Evolutionary conservation across 2,888 invertebrate genomes (phyloP), one percentile per base, ranked within the genome.

Genomic region (Anoncus sp.): DNA sequence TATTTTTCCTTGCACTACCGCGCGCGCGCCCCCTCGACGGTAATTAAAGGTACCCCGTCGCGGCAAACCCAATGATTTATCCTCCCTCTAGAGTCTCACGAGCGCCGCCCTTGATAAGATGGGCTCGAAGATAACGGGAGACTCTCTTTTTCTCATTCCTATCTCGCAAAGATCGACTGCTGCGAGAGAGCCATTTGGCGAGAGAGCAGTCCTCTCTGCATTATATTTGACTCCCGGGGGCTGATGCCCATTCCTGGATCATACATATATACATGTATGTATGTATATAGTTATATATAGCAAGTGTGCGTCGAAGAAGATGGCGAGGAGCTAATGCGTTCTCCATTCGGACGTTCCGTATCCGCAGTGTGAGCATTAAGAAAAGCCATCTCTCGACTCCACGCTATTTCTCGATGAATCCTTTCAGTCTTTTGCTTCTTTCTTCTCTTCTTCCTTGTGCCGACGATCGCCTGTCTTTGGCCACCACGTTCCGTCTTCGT

Each of bases 41-140:
- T 88, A 88, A 88, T 88, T 88, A 88, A 88, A 88, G 87, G 85
- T 87, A 82, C 85, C 84, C 87, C 85, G 85, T 82, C 85, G 85
- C 67, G 83, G 84, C 83, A 82, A 81, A 81, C 77, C n/a, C 81
- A 81, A 87, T 88, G 88, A 88, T 88, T 88, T 88, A 88, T 87
- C 85, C 85, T 81, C 79, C 66, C 51, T 60, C 75, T 73, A 74
- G 77, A 71, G 80, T 71, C 79, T 80, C 79, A n/a, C n/a, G n/a
- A n/a, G 73, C 74, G 81, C 79, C 83, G 71, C 73, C 81, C 81
- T 85, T 87, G 88, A 88, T 88, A 88, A 88, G 88, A 88, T 88
- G 83, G 82, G 82, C 82, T 81, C 82, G 71, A 74, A 73, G 76
- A 77, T 77, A 79, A 75, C 74, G 78, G 80, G 67, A 62, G 77